Conservation (phyloP, 2,797 vertebrate species). For the Rachycentron canadum region DNA sequence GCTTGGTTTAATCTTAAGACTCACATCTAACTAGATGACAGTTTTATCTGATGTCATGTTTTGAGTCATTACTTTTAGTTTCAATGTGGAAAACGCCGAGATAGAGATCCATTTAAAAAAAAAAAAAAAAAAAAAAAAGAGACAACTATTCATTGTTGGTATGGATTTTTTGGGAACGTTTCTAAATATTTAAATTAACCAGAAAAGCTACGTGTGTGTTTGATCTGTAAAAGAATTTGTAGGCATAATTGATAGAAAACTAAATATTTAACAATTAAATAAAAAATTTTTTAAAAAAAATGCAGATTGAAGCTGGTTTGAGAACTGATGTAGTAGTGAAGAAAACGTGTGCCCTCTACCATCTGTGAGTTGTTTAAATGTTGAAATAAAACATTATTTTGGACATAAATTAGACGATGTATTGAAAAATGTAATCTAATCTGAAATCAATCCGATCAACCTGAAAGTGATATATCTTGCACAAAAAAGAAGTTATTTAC, state of each 20-base stretch:
- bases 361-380: not conserved
- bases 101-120: not conserved
- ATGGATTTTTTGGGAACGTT: not conserved
- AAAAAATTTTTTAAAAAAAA: not conserved
- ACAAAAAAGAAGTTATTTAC: not conserved
- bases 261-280: not conserved
- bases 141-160: not conserved
- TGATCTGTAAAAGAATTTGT: not conserved
- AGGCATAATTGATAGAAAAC: not conserved
- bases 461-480: not conserved
- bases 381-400: not conserved
- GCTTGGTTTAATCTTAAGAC: slow-evolving; percentile 3
- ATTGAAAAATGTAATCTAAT: not conserved
- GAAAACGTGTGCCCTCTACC: not conserved
- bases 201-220: not conserved
- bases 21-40: slow-evolving; percentile 1
- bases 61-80: slow-evolving; percentile 22
- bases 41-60: slow-evolving; percentile 21
- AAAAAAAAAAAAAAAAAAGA: too few species aligned
- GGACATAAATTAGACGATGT: not conserved
- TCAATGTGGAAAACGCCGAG: not conserved
- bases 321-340: not conserved
- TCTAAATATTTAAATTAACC: not conserved
- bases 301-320: not conserved
- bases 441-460: not conserved